Evolutionary conservation across 2,888 invertebrate genomes (phyloP).

Genomic region (Slavum lentiscoides): DNA sequence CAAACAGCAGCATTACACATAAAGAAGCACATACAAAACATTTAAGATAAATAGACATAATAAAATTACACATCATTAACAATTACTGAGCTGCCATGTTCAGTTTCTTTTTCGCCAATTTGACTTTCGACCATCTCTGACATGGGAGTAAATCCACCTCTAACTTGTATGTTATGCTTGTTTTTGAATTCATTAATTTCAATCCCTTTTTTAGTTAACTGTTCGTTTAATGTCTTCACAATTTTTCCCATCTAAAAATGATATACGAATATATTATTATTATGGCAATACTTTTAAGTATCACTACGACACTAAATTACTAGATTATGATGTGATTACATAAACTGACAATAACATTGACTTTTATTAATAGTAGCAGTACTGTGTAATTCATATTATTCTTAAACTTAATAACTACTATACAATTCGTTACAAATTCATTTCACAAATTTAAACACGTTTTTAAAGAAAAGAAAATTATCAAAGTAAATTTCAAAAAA

Average conservation of each 20-base stretch:
- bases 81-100: conserved; percentile 43
- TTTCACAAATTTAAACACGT: too few relatives aligned
- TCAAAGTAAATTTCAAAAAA: too few relatives aligned
- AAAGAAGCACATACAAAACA: conserved; percentile 1
- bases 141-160: conserved; percentile 58
- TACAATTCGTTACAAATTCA: too few relatives aligned
- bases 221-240: conserved; percentile 69
- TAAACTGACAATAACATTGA: neutral
- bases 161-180: conserved; percentile 83
- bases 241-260: conserved; percentile 42
- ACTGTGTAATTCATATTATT: neutral
- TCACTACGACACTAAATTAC: conserved; percentile 24
- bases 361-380: neutral
- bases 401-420: too few relatives aligned
- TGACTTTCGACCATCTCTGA: conserved; percentile 45
- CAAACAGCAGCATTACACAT: neutral
- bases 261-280: conserved; percentile 11
- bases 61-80: conserved; percentile 38
- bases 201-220: conserved; percentile 80
- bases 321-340: neutral
- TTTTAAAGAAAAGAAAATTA: too few relatives aligned
- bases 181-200: conserved; percentile 93
- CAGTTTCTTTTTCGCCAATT: conserved; percentile 28
- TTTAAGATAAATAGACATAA: conserved; percentile 2
- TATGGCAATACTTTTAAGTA: neutral